These are phyloP conservation scores for Oncorhynchus masou DNA, from an alignment of 2,113 vertebrate species.

Conservation along the genomic window DNA sequence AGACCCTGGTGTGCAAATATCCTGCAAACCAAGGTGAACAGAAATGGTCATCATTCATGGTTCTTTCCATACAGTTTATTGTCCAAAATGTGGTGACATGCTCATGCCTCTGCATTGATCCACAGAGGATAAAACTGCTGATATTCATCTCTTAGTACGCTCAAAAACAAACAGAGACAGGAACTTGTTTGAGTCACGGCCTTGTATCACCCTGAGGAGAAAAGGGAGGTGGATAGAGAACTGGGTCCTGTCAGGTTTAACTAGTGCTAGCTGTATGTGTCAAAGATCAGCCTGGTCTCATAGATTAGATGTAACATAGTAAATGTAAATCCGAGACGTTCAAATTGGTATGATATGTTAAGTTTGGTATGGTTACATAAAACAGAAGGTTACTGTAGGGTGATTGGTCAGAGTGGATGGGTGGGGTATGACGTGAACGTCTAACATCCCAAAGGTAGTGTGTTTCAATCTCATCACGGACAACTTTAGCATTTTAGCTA, in stretches of 20 bases:
- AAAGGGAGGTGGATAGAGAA: constrained; percentile 16
- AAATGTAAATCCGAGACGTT: no score
- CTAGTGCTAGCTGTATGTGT: constrained; percentile 25
- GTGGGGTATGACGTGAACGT: no score
- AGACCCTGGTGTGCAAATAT: neutral
- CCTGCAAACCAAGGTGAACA: neutral
- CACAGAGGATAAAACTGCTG: constrained; percentile 19
- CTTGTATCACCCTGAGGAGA: constrained; percentile 11
- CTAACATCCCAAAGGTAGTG: no score
- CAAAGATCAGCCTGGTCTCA: neutral
- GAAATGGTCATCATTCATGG: neutral
- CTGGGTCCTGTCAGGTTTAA: constrained; percentile 46
- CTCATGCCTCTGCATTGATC: constrained; percentile 30
- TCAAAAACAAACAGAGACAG: constrained; percentile 35
- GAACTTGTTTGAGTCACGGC: constrained; percentile 48
- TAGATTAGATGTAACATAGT: no score
- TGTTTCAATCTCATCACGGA: no score
- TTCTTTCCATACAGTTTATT: constrained; percentile 68
- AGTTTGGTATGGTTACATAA: no score
- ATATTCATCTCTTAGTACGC: constrained; percentile 18
- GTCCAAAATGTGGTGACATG: constrained; percentile 49
- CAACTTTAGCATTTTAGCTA: no score
- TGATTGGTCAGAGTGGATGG: no score
- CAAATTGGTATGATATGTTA: no score
- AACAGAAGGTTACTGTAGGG: no score